These are phyloP conservation scores for Diplosoma virens DNA, from an alignment of 23 tunicate species.

Conservation along the genomic window DNA sequence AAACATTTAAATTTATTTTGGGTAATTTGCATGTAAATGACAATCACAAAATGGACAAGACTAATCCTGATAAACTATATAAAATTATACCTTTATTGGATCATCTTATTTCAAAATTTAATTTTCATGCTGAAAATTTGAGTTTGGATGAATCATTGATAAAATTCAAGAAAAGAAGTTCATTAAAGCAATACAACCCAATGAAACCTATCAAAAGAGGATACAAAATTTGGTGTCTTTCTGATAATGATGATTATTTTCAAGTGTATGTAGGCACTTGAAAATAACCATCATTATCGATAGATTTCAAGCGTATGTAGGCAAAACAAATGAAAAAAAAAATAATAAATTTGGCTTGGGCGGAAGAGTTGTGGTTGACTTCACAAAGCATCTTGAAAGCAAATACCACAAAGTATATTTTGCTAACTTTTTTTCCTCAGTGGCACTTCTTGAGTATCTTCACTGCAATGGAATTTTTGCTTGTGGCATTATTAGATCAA, in stretches of 20 bases:
- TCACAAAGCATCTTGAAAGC: background rate
- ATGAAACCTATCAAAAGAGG: conserved; percentile 4
- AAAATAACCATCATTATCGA: too few relatives aligned
- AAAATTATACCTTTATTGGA: too few relatives aligned
- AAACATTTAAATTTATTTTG: too few relatives aligned
- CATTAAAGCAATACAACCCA: background rate
- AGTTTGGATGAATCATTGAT: background rate
- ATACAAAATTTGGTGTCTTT: background rate
- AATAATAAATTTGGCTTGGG: background rate
- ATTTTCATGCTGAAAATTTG: too few relatives aligned
- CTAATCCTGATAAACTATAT: too few relatives aligned
- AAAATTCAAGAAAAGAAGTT: background rate
- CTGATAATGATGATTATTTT: background rate
- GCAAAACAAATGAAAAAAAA: background rate
- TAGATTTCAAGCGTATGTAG: background rate
- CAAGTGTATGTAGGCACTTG: background rate
- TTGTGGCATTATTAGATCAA: background rate
- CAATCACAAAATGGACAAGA: too few relatives aligned
- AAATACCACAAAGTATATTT: background rate
- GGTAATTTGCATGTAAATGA: too few relatives aligned
- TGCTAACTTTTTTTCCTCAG: background rate
- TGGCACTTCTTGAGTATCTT: background rate
- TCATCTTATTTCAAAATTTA: too few relatives aligned
- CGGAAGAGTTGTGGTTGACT: background rate
- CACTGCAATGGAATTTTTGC: background rate